Percentiles rank a stretch among this genome's conserved stretches.
Conservation (phyloP, 2,888 invertebrate genomes). For the Eremobia ochroleuca region DNA sequence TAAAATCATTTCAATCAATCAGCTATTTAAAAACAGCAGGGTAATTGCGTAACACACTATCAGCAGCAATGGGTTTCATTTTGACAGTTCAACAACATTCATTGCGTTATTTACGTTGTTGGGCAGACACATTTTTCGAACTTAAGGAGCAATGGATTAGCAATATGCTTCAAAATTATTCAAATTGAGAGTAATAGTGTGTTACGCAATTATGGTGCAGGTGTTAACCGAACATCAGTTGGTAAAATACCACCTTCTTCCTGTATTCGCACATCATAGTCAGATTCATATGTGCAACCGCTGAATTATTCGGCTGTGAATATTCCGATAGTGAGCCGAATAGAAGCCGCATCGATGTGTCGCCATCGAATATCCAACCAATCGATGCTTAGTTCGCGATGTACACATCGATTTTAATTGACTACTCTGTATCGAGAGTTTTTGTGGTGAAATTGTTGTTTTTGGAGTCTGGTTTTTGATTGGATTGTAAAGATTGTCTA, state of each 20-base stretch:
- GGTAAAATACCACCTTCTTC: neutral
- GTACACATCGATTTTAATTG: slow-evolving; percentile 55
- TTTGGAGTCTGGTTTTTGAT: neutral
- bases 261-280: slow-evolving; percentile 33
- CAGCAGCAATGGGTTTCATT: too few relatives aligned
- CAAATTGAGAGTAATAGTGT: too few relatives aligned
- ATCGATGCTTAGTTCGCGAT: slow-evolving; percentile 49
- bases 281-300: slow-evolving; percentile 42
- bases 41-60: too few relatives aligned
- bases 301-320: slow-evolving; percentile 72
- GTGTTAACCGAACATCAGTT: neutral
- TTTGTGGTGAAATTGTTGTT: neutral
- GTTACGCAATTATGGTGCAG: too few relatives aligned
- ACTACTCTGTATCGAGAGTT: slow-evolving; percentile 9
- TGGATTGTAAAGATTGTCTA: neutral
- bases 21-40: too few relatives aligned
- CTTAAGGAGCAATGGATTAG: too few relatives aligned
- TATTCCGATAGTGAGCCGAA: slow-evolving; percentile 60
- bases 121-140: too few relatives aligned
- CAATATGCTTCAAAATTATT: too few relatives aligned
- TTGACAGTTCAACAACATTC: too few relatives aligned
- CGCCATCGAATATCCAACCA: slow-evolving; percentile 55
- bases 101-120: too few relatives aligned
- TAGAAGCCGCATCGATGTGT: slow-evolving; percentile 44
- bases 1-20: too few relatives aligned